Percentiles rank a stretch among this genome's conserved stretches.
Evolutionary conservation across 2,797 vertebrate genomes (phyloP).

Genomic region (Xenentodon cancila): DNA sequence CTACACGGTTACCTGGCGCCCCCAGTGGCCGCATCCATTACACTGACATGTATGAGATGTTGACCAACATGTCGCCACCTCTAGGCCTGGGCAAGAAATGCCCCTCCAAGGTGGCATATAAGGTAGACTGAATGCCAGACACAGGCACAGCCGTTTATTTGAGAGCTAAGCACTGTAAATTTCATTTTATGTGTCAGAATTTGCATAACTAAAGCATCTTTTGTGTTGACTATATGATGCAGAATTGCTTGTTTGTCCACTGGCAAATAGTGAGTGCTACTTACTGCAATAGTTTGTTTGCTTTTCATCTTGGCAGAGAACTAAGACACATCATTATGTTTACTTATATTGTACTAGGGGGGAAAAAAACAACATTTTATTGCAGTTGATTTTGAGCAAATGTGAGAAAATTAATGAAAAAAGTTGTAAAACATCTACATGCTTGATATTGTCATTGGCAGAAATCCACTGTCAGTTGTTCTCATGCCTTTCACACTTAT

Average conservation of each 20-base stretch:
- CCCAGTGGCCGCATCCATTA: conserved; percentile 99
- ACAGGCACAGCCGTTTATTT: conserved; percentile 41
- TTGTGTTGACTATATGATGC: conserved; percentile 46
- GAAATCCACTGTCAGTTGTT: conserved; percentile 27
- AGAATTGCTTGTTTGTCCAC: conserved; percentile 55
- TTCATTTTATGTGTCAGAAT: conserved; percentile 59
- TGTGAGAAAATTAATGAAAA: not conserved
- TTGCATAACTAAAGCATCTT: conserved; percentile 40
- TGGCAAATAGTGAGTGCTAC: conserved; percentile 25
- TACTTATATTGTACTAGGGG: conserved; percentile 33
- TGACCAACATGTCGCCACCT: conserved; percentile 99
- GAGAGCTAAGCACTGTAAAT: conserved; percentile 26
- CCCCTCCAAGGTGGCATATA: conserved; percentile 99
- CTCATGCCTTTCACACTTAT: conserved; percentile 41
- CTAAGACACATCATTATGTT: conserved; percentile 32
- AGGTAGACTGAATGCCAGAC: conserved; percentile 83
- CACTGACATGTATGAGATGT: conserved; percentile 99
- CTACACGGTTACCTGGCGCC: conserved; percentile 76
- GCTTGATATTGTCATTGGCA: conserved; percentile 32
- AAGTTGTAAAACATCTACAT: conserved; percentile 57
- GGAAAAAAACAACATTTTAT: not conserved
- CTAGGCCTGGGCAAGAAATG: conserved; percentile 99
- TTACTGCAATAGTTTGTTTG: conserved; percentile 59
- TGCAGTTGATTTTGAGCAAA: conserved; percentile 20
- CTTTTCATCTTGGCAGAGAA: conserved; percentile 68